Conservation (phyloP, 2,888 invertebrate genomes). For the Acleris sparsana region DNA sequence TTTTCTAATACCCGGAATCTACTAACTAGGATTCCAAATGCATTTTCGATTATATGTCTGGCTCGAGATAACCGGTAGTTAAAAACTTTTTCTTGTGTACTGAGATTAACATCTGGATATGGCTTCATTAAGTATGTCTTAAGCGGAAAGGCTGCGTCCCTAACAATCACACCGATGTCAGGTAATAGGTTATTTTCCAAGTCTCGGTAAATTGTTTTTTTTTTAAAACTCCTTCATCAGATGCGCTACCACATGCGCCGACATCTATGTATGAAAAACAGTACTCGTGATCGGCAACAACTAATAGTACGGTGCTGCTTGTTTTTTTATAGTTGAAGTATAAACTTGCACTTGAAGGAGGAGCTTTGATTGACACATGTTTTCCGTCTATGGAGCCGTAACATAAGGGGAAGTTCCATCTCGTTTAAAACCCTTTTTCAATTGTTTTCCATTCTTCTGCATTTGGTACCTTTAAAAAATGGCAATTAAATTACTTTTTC, state of each 20-base stretch:
- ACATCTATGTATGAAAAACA: not conserved
- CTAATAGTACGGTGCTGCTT: conserved; percentile 13
- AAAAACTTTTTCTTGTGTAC: too few relatives aligned
- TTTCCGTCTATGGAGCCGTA: conserved; percentile 14
- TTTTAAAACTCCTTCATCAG: too few relatives aligned
- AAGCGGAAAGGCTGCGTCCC: conserved; percentile 5
- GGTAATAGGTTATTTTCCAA: too few relatives aligned
- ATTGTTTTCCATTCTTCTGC: conserved; percentile 8
- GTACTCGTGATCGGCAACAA: conserved; percentile 12
- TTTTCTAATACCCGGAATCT: conserved; percentile 1
- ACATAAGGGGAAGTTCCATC: conserved; percentile 4
- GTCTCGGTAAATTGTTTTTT: too few relatives aligned
- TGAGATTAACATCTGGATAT: too few relatives aligned
- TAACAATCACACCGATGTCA: not conserved
- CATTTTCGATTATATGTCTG: conserved; percentile 1
- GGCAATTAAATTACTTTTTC: not conserved
- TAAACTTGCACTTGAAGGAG: conserved; percentile 4
- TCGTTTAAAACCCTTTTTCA: conserved; percentile 1
- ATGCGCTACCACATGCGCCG: not conserved
- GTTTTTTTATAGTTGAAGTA: conserved; percentile 6
- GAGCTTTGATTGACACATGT: conserved; percentile 10
- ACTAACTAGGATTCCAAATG: conserved; percentile 6
- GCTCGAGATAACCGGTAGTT: conserved; percentile 2
- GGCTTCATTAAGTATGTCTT: conserved; percentile 14
- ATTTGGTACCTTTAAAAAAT: conserved; percentile 5